Evolutionary conservation across 1,140 invertebrate genomes (phyloP).

Genomic region (Drosophila lacteicornis): DNA sequence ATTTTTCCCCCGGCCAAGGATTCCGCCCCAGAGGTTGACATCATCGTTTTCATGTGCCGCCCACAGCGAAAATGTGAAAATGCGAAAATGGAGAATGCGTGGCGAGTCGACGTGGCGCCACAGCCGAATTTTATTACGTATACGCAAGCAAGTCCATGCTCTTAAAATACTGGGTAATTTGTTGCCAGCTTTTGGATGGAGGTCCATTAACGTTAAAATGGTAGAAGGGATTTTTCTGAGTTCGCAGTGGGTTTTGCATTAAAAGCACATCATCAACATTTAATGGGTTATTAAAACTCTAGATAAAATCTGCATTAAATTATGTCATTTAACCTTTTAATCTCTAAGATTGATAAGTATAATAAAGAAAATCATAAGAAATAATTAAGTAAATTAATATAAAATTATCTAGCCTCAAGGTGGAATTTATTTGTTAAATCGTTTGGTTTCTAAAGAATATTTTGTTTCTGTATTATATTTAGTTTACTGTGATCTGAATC

Average conservation of each 20-base stretch:
- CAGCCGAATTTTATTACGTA: slow-evolving; percentile 59
- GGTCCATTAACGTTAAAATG: slow-evolving; percentile 2
- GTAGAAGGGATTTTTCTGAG: background rate
- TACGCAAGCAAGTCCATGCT: slow-evolving; percentile 37
- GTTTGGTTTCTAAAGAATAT: background rate
- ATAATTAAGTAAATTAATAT: too few relatives aligned
- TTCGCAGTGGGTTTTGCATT: background rate
- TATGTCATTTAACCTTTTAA: background rate
- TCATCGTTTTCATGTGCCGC: slow-evolving; percentile 57
- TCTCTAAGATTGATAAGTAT: background rate
- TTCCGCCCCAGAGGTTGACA: slow-evolving; percentile 50
- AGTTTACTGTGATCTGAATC: background rate
- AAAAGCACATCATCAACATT: slow-evolving; percentile 3
- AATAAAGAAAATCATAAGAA: too few relatives aligned
- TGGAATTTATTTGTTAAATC: background rate
- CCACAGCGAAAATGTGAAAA: slow-evolving; percentile 12
- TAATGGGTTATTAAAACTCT: slow-evolving; percentile 3
- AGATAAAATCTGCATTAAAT: background rate
- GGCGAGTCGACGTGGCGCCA: slow-evolving; percentile 65
- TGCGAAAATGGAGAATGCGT: slow-evolving; percentile 26
- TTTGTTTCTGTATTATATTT: background rate
- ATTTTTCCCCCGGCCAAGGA: background rate
- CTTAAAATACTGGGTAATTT: slow-evolving; percentile 16
- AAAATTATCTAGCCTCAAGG: too few relatives aligned
- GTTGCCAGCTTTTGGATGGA: background rate